Conservation (phyloP, 2,888 invertebrate genomes). For the Sphaerophoria rueppellii region DNA sequence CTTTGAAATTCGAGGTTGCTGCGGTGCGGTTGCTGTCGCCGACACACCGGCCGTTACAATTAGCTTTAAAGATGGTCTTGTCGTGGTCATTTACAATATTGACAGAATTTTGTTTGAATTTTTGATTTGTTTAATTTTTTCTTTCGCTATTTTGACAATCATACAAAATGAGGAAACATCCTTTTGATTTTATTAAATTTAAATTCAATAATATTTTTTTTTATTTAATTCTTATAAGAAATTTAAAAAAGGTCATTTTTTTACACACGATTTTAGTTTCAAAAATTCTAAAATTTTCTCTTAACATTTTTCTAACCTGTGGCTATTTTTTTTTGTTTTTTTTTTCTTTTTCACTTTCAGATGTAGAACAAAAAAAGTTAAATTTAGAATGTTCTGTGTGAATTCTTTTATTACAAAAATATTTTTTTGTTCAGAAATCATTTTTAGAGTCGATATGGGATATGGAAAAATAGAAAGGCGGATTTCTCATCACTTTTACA, state of each 20-base stretch:
- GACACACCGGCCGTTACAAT: conserved; percentile 56
- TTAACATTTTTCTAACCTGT: conserved; percentile 7
- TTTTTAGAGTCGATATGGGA: not conserved
- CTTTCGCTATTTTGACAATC: not conserved
- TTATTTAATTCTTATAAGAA: not conserved
- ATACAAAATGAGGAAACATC: not conserved
- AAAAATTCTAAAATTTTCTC: not conserved
- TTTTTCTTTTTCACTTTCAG: conserved; percentile 52
- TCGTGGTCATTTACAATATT: conserved; percentile 44
- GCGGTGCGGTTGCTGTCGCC: conserved; percentile 49
- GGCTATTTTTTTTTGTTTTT: conserved; percentile 5
- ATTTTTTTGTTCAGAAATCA: conserved; percentile 12
- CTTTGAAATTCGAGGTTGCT: conserved; percentile 60
- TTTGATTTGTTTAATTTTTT: not conserved
- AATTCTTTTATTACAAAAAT: conserved; percentile 43
- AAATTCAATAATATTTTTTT: not conserved
- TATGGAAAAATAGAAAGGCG: not conserved
- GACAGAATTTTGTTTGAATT: not conserved
- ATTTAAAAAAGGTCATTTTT: not conserved
- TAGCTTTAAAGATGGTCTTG: conserved; percentile 50
- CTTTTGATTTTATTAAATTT: not conserved
- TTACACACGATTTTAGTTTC: not conserved
- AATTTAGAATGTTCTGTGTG: conserved; percentile 70
- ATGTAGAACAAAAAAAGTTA: conserved; percentile 64
- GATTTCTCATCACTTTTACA: not conserved